Evolutionary conservation across 1,140 invertebrate genomes (phyloP).

Genomic region (Drosophila serrata): DNA sequence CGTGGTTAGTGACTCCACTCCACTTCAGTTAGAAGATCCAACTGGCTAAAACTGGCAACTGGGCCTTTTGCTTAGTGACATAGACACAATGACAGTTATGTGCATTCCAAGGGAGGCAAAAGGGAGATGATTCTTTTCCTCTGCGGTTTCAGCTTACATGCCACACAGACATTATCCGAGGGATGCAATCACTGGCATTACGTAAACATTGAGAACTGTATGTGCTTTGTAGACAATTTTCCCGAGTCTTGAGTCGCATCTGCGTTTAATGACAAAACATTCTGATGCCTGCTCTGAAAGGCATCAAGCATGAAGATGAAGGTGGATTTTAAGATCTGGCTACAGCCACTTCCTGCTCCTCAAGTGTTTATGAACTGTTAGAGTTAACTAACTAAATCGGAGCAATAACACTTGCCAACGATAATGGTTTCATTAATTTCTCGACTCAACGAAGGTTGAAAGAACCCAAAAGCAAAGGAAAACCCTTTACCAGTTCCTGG

Average conservation of each 20-base stretch:
- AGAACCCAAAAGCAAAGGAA: conserved; percentile 7
- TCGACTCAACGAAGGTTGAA: conserved; percentile 41
- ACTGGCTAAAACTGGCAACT: conserved; percentile 5
- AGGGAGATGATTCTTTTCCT: conserved; percentile 32
- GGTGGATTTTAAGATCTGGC: conserved; percentile 4
- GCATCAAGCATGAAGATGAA: conserved; percentile 64
- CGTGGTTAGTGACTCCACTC: conserved; percentile 31
- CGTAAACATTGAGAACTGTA: conserved; percentile 36
- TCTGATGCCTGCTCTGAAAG: conserved; percentile 13
- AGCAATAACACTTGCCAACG: no score
- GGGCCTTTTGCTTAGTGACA: conserved; percentile 54
- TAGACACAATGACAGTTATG: conserved; percentile 73
- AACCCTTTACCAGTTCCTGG: not conserved
- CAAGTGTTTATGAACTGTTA: conserved; percentile 80
- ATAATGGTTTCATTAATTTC: conserved; percentile 34
- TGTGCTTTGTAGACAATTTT: conserved; percentile 61
- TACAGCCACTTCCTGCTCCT: conserved; percentile 11
- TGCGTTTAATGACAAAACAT: conserved; percentile 54
- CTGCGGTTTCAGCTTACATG: conserved; percentile 61
- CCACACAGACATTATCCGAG: conserved; percentile 47
- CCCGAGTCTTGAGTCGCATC: conserved; percentile 73
- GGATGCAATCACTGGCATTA: conserved; percentile 45
- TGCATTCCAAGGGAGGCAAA: conserved; percentile 56
- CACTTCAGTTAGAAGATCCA: not conserved
- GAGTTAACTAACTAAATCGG: conserved; percentile 83